Percentiles rank a stretch among this genome's conserved stretches.
Conservation (phyloP, 2,113 vertebrate species). For the Hassar affinis region DNA sequence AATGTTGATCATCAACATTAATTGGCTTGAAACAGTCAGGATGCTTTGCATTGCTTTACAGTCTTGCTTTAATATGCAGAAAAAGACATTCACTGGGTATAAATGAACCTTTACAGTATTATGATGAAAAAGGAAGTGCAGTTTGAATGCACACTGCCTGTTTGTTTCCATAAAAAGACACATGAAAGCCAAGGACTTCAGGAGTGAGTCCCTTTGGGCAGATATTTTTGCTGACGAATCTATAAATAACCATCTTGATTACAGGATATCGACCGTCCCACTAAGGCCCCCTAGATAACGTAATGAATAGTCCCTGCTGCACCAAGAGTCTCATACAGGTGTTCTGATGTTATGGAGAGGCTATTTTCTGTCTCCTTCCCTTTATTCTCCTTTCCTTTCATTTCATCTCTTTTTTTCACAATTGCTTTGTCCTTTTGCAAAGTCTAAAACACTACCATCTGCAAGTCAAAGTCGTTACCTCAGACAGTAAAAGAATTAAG, state of each 20-base stretch:
- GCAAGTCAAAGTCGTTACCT: background rate
- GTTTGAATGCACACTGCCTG: slow-evolving; percentile 1
- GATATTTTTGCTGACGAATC: slow-evolving; percentile 51
- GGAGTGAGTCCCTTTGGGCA: slow-evolving; percentile 42
- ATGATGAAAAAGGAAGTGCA: slow-evolving; percentile 21
- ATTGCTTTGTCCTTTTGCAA: slow-evolving; percentile 35
- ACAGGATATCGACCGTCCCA: slow-evolving; percentile 57
- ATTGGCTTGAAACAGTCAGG: slow-evolving; percentile 8
- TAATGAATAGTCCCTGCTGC: slow-evolving; percentile 43
- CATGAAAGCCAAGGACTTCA: slow-evolving; percentile 50
- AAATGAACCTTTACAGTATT: slow-evolving; percentile 28
- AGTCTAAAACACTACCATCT: background rate
- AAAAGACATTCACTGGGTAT: background rate
- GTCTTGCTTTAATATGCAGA: background rate
- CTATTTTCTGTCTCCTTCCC: slow-evolving; percentile 37
- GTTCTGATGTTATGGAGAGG: background rate
- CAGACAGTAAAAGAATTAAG: background rate
- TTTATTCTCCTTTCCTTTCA: background rate
- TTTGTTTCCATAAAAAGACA: slow-evolving; percentile 16
- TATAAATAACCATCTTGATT: slow-evolving; percentile 61
- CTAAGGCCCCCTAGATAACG: slow-evolving; percentile 31
- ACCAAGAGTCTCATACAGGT: slow-evolving; percentile 50
- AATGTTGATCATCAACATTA: slow-evolving; percentile 48
- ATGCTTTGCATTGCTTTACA: slow-evolving; percentile 27
- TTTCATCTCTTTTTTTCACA: background rate